These are phyloP conservation scores for Stegophylla sp. DNA, from an alignment of 2,888 invertebrate species.

Conservation along the genomic window DNA sequence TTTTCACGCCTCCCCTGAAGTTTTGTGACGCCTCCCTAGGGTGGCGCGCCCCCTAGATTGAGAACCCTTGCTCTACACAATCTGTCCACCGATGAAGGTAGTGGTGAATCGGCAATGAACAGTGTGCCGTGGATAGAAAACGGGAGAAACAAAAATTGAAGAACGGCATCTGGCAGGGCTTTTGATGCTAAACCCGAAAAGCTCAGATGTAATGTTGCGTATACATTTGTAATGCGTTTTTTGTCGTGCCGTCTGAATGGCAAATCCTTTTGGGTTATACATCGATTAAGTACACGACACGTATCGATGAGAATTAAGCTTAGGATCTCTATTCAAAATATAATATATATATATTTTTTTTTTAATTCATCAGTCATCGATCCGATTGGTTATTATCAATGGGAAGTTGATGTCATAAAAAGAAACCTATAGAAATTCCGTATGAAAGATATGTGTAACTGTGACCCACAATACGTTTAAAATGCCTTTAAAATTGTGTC, in stretches of 20 bases:
- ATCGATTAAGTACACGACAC: neutral
- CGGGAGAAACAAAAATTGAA: slow-evolving; percentile 6
- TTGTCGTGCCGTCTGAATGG: neutral
- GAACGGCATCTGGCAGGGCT: neutral
- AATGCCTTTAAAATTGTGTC: no score
- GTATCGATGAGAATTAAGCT: neutral
- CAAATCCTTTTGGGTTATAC: neutral
- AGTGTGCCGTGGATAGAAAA: neutral
- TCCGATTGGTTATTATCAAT: no score
- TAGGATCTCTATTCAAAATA: neutral
- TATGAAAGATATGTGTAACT: no score
- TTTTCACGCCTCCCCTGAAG: no score
- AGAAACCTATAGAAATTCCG: no score
- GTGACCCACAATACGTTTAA: no score
- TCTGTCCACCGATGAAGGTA: neutral
- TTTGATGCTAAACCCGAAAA: slow-evolving; percentile 16
- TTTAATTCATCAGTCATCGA: neutral
- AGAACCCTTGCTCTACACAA: no score
- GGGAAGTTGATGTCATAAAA: no score
- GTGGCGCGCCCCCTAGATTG: no score
- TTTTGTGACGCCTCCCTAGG: no score
- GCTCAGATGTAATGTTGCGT: slow-evolving; percentile 1
- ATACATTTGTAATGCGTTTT: slow-evolving; percentile 22
- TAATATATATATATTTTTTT: no score
- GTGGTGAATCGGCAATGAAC: neutral